Evolutionary conservation across 2,888 invertebrate species (phyloP).

Genomic region (Drosophila gaucha): DNA sequence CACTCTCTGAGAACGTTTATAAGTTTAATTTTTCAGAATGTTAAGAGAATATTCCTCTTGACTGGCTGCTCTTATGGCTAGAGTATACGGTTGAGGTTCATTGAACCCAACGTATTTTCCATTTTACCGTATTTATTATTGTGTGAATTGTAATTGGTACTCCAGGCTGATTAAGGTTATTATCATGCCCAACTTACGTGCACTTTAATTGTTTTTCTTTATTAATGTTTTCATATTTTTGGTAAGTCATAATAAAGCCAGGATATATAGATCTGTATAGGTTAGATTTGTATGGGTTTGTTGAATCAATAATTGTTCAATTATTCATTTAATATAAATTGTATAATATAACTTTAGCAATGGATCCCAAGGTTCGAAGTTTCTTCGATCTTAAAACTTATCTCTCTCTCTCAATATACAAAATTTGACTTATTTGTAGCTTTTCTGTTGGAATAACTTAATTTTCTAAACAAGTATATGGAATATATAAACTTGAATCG

Average conservation of each 20-base stretch:
- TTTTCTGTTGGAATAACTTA: too few relatives aligned
- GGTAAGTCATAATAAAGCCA: not conserved
- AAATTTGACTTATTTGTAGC: too few relatives aligned
- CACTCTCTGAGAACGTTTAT: slow-evolving; percentile 7
- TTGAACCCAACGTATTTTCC: not conserved
- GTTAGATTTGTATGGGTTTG: too few relatives aligned
- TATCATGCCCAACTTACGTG: not conserved
- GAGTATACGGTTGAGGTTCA: not conserved
- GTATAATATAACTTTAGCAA: too few relatives aligned
- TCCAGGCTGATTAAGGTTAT: slow-evolving; percentile 1
- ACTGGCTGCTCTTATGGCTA: not conserved
- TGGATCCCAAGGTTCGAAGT: too few relatives aligned
- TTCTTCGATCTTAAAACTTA: too few relatives aligned
- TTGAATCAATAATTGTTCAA: too few relatives aligned
- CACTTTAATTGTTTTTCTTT: not conserved
- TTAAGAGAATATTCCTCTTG: not conserved
- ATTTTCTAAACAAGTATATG: too few relatives aligned
- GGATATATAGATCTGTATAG: not conserved
- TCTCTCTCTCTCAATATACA: too few relatives aligned
- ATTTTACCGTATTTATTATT: not conserved
- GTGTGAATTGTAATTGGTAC: not conserved
- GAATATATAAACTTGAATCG: too few relatives aligned
- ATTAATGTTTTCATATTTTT: not conserved
- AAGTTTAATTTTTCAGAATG: not conserved
- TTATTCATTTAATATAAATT: too few relatives aligned